Base-by-base conservation (phyloP, 2,888 invertebrate species). In the Xanthia icteritia region DNA sequence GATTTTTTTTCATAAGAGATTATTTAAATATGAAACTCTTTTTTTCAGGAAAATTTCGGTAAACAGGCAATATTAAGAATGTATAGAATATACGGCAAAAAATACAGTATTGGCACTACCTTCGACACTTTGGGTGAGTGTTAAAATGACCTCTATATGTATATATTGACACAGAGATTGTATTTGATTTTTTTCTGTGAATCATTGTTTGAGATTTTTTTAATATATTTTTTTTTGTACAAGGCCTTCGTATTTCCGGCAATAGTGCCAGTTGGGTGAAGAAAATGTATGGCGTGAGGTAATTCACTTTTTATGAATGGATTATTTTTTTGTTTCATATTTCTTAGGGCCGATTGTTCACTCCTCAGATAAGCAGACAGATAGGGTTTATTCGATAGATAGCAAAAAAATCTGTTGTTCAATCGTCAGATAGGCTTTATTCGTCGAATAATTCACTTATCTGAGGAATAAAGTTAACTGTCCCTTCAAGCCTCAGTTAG, bases 221-320 rank as follows among this genome's bases (percentile, higher is more conserved):
- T 68, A 23, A 23, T 70, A 83, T 85, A n/a, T n/a, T n/a, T n/a
- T n/a, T n/a, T 70, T 84, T 81, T 85, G 39, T 11, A 13, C 17
- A 84, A 95, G 95, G 95, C 36, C 76, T 85, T n/a, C 91, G 91
- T 81, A 87, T 92, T 75, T 94, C 96, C n/a, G 96, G 96, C 0
- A 93, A 94, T 83, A 94, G 94, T 82, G 93, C 93, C 20, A 93
- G 93, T 85, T 96, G 95, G 95, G 93, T 94, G 36, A 96, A 96
- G 85, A 94, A 91, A 85, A 88, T 78, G 64, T 87, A 83, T 70
- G 88, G 90, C 81, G 87, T 92, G 3, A 92, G 91, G 96, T 95
- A 83, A 92, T 94, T 31, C 5, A 31, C 4, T 20, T 60, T 36
- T 60, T 31, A n/a, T n/a, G n/a, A n/a, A n/a, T n/a, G n/a, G n/a